Percentiles rank a stretch among this genome's conserved stretches.
Conservation (phyloP, 2,888 invertebrate species). For the Entomobrya multifasciata region DNA sequence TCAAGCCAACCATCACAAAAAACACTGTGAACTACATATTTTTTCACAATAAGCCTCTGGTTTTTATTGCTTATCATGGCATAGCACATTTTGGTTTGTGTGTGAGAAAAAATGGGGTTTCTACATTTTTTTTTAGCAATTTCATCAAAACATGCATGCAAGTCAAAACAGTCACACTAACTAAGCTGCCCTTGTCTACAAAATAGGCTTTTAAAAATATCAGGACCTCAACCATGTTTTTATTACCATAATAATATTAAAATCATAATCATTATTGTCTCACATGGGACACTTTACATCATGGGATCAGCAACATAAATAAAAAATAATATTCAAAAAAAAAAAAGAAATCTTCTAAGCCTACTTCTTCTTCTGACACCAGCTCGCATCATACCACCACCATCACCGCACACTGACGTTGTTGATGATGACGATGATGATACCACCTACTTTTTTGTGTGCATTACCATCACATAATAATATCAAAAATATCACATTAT, state of each 20-base stretch:
- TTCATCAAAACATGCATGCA: slow-evolving; percentile 14
- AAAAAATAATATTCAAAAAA: slow-evolving; percentile 11
- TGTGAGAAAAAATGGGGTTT: slow-evolving; percentile 33
- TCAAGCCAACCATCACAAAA: slow-evolving; percentile 43
- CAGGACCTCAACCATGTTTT: not conserved
- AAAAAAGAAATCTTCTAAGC: not conserved
- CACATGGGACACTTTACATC: slow-evolving; percentile 18
- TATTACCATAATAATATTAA: not conserved
- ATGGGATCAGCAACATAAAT: not conserved
- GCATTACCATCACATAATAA: not conserved
- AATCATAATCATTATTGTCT: not conserved
- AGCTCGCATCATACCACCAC: no score
- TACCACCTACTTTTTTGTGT: slow-evolving; percentile 32
- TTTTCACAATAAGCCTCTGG: not conserved
- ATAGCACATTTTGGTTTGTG: slow-evolving; percentile 26
- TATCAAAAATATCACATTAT: slow-evolving; percentile 8
- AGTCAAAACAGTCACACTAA: not conserved
- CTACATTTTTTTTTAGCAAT: no score
- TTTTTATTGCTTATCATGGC: no score
- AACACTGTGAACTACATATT: slow-evolving; percentile 17
- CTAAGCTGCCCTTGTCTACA: not conserved
- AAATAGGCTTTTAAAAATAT: not conserved
- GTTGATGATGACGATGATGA: no score
- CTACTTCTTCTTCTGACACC: slow-evolving; percentile 16
- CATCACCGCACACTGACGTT: not conserved